These are phyloP conservation scores for Alviniconcha strummeri DNA, from an alignment of 2,888 invertebrate genomes.

Conservation along the genomic window DNA sequence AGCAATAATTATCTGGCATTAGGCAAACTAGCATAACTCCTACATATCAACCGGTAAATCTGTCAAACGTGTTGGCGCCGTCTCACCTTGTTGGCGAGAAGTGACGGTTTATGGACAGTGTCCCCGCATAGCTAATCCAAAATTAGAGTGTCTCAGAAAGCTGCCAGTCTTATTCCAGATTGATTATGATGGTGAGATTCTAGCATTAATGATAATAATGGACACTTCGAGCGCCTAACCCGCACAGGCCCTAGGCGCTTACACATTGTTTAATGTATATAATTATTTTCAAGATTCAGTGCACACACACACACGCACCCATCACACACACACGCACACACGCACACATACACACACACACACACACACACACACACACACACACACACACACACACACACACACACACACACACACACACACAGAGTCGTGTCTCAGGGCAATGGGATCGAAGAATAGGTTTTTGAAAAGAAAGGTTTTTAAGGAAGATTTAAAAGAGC, in stretches of 20 bases:
- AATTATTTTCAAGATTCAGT: conserved; percentile 21
- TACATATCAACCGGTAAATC: no score
- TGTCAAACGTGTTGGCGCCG: no score
- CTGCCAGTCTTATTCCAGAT: no score
- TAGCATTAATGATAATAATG: conserved; percentile 31
- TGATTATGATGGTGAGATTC: not conserved
- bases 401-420: conserved; percentile 14
- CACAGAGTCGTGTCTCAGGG: not conserved
- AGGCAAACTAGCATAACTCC: no score
- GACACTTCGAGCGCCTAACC: not conserved
- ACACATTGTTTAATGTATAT: not conserved
- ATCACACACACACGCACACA: conserved; percentile 12
- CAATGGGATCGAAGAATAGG: not conserved
- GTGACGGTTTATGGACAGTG: no score
- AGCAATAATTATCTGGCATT: no score
- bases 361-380: not conserved
- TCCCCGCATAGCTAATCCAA: no score
- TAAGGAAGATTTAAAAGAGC: no score
- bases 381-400: conserved; percentile 15
- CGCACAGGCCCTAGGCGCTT: no score
- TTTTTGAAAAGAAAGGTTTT: no score
- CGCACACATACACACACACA: not conserved
- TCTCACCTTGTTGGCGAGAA: no score
- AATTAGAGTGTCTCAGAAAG: no score
- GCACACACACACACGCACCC: not conserved